Evolutionary conservation across 2,888 invertebrate genomes (phyloP), one percentile per base, ranked within the genome.

Genomic region (Malachius bipustulatus): DNA sequence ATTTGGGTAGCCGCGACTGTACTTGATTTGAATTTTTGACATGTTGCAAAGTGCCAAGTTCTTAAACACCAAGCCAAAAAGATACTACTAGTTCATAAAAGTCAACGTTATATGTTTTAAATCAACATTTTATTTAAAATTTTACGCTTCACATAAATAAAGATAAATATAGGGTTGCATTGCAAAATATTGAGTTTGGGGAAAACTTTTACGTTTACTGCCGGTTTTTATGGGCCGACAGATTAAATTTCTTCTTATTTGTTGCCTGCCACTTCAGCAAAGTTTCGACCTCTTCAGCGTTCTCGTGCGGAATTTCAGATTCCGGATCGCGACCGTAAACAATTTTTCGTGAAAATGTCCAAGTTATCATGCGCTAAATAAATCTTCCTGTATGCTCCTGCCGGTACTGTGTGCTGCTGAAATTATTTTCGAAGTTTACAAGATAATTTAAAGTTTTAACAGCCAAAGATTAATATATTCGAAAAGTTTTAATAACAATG

Each of bases 61-160:
- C 6, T 8, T 19, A 19, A 19, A 19, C 6, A 19, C n/a, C 6
- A n/a, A 33, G 12, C 14, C 13, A 32, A 14, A 26, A n/a, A 14
- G 26, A 14, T 32, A 31, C 36, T 38, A 38, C 36, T 29, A 35
- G 24, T 32, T 37, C 35, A 30, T 38, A 38, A 37, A 19, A 19
- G 24, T 19, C 24, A n/a, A 19, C 24, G n/a, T 19, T 28, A 34
- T 40, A 43, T 34, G 44, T 39, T 43, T 47, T 43, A 42, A 44
- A 44, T 44, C 42, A 46, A 42, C 44, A 46, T 50, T 52, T 52
- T 49, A 50, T 49, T 48, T 45, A 46, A 31, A 39, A 39, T 48
- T 52, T 52, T 50, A 50, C 39, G 49, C 41, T 30, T 45, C 32
- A 39, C 49, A 49, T 51, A 52, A 49, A 51, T 50, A 52, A 51